A percentile compares a stretch with the other conserved stretches of the same genome.
Evolutionary conservation across 2,113 vertebrate species (phyloP).

Genomic region (Agapornis roseicollis): DNA sequence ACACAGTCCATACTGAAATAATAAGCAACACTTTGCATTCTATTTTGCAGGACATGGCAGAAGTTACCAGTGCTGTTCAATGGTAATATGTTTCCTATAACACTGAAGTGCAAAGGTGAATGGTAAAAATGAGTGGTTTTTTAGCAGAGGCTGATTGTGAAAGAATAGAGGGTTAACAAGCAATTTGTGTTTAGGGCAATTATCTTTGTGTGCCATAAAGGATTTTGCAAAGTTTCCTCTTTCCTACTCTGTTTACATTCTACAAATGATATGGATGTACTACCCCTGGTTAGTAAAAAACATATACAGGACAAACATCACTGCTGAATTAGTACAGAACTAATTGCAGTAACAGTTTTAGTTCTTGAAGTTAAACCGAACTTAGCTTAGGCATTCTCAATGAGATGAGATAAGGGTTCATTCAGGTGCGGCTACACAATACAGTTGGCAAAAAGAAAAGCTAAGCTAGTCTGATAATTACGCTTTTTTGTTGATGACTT

Average conservation of each 20-base stretch:
- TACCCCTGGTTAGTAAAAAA: background rate
- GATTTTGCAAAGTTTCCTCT: background rate
- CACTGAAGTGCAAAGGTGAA: background rate
- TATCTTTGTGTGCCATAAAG: background rate
- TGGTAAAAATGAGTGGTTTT: background rate
- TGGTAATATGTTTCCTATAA: background rate
- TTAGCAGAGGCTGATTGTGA: background rate
- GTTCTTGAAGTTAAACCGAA: slow-evolving; percentile 49
- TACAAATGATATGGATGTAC: background rate
- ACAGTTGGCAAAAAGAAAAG: slow-evolving; percentile 15
- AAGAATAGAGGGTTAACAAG: background rate
- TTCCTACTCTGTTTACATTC: background rate
- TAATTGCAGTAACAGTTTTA: slow-evolving; percentile 41
- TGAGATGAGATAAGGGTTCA: slow-evolving; percentile 55
- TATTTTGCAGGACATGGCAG: background rate
- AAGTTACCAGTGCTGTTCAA: background rate
- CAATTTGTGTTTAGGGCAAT: background rate
- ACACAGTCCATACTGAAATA: background rate
- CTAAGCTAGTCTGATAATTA: slow-evolving; percentile 38
- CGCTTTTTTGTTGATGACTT: slow-evolving; percentile 49
- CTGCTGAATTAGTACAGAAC: slow-evolving; percentile 2
- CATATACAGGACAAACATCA: background rate
- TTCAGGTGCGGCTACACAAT: slow-evolving; percentile 40
- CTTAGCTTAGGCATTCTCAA: slow-evolving; percentile 22
- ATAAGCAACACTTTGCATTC: slow-evolving; percentile 12